phyloP scores from a whole-genome alignment of 2,113 vertebrate genomes.

The Micronycteris hirsuta region DNA sequence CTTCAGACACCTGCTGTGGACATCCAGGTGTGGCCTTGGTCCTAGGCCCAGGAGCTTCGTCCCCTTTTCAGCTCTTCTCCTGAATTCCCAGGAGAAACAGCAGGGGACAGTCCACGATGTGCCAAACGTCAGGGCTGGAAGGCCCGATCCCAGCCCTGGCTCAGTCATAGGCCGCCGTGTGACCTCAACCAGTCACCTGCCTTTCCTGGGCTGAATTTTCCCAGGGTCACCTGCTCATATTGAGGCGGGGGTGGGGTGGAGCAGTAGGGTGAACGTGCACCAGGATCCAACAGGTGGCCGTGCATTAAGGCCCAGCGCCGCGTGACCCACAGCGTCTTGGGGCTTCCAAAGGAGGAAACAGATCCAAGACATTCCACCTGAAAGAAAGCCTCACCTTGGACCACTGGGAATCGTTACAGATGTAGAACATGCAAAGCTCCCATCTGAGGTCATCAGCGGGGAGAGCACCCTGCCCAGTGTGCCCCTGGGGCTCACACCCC shows the following conservation, averaged over 20 bases:
- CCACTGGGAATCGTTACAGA: background rate
- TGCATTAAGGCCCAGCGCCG: background rate
- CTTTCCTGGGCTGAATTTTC: background rate
- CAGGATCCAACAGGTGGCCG: background rate
- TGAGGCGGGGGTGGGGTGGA: rapidly evolving
- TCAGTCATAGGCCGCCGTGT: background rate
- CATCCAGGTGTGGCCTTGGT: background rate
- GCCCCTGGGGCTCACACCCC: background rate
- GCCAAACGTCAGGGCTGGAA: background rate
- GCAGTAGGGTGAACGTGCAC: background rate
- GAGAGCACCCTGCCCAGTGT: background rate
- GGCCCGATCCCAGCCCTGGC: background rate
- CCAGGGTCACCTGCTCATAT: background rate
- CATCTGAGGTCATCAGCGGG: background rate
- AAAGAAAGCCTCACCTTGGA: background rate
- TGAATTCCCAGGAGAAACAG: background rate
- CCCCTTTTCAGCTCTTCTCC: background rate
- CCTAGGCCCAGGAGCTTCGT: background rate
- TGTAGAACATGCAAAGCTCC: background rate
- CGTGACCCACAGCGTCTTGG: rapidly evolving
- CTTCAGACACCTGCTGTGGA: rapidly evolving
- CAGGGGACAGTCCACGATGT: background rate
- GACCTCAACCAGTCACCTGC: background rate
- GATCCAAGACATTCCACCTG: background rate
- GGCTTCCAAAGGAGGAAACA: background rate